Conservation (phyloP, 2,113 vertebrate species). For the Chloroceryle aenea region DNA sequence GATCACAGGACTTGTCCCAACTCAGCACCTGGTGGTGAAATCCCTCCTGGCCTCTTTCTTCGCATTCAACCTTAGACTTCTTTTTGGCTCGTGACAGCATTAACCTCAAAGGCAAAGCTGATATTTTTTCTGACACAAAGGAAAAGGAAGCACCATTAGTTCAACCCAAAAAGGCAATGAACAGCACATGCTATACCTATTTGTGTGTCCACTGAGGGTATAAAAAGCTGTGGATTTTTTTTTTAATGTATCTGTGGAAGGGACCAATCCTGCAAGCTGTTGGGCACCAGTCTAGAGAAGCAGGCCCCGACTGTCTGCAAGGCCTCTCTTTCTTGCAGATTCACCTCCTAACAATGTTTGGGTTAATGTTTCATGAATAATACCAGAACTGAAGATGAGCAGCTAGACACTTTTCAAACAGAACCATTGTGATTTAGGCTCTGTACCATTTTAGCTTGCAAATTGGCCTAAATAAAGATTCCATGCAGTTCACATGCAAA, state of each 20-base stretch:
- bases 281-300: neutral
- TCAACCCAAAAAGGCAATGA: neutral
- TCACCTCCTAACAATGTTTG: neutral
- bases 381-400: accelerated
- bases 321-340: neutral
- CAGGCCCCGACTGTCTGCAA: neutral
- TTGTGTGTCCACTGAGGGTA: neutral
- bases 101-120: neutral
- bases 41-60: neutral
- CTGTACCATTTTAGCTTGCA: neutral
- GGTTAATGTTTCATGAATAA: neutral
- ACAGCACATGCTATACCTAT: neutral
- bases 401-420: neutral
- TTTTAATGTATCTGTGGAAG: neutral
- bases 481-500: neutral
- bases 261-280: neutral
- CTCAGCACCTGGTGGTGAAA: neutral
- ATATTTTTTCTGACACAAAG: neutral
- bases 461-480: neutral
- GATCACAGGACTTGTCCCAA: neutral
- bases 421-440: neutral
- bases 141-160: neutral
- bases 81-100: neutral
- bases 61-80: neutral
- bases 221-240: neutral